Base-by-base conservation (phyloP, 2,888 invertebrate genomes). In the Callinectes sapidus region DNA sequence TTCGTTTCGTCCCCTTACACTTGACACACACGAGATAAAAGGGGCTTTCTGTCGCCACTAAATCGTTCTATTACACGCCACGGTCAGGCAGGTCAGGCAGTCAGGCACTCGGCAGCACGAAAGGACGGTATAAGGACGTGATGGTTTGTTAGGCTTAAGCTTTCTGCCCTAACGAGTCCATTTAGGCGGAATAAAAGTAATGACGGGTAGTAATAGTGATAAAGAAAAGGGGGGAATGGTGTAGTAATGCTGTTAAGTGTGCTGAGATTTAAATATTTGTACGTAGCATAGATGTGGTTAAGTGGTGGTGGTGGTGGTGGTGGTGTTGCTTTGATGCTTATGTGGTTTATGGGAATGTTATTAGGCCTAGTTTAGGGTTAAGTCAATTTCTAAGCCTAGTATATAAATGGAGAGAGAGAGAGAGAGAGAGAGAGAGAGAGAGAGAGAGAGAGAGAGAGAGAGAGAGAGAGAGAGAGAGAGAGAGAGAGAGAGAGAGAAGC, bases 351-450 rank as follows among this genome's bases (percentile, higher is more conserved):
- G 71, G 28, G 71, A 71, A 71, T 5, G 71, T 71, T 71, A 48
- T 48, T 48, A 48, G 48, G 48, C 48, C 8, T 48, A 48, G 48
- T 48, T 48, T 48, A 48, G 71, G 28, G 13, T 28, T 71, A 71
- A 28, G 71, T 23, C 28, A 1, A 10, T 10, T 13, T 28, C n/a
- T 71, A 71, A 28, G 71, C 71, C 71, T 71, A 61, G 8, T 61
- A 28, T 28, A 6, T 28, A 71, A 23, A 28, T 28, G n/a, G 35
- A 35, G 3, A 81, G 81, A 81, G 35, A 81, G 81, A 81, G 81
- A 81, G 81, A 81, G 81, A 81, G 81, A 81, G 81, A 81, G 81
- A 81, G 81, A 81, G 81, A 81, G 81, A 81, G 81, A 81, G 81
- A 81, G 81, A 81, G 81, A 81, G 81, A 81, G 81, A 81, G 81